Base-by-base conservation (phyloP, 2,797 vertebrate genomes). In the Prionace glauca region DNA sequence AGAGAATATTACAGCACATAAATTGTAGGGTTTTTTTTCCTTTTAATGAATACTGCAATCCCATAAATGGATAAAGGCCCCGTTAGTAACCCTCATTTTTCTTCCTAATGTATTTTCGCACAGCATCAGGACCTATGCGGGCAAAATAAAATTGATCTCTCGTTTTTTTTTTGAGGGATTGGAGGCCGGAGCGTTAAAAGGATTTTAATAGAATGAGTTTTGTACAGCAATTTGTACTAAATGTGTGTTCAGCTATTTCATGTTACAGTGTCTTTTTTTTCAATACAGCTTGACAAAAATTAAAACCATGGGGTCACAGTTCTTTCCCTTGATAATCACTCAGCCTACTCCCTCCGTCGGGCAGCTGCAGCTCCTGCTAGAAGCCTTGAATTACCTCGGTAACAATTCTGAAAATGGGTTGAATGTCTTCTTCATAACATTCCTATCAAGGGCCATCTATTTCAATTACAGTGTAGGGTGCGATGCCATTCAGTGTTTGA, bases 41-140 rank as follows among this genome's bases (percentile, higher is more conserved):
- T 56, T 56, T 95, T 74, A 95, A 95, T 56, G 71, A 77, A 56
- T 32, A n/a, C 26, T 60, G 69, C 71, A 95, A 95, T 72, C 26
- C 71, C 26, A 74, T 95, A 95, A 95, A 95, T 77, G 93, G 71
- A 77, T 74, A 95, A 95, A 95, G 93, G 18, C 50, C 45, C 22
- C 12, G 67, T 71, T 24, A 72, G 92, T 50, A 94, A 94, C 9
- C 77, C 26, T 94, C 69, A 94, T 77, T 74, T 94, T 77, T 95
- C 41, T 95, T 74, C 71, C 71, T 77, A 32, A 95, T 77, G 45
- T 32, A 22, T 95, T 95, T n/a, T 60, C 14, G 1, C 60, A 50
- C 93, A 74, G 45, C 26, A 95, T 74, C 22, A 95, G 91, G 41
- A 45, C 11, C 65, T 36, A 50, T 71, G 77, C 11, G 29, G 45